Conservation (phyloP, 2,888 invertebrate genomes). For the Patella caerulea region DNA sequence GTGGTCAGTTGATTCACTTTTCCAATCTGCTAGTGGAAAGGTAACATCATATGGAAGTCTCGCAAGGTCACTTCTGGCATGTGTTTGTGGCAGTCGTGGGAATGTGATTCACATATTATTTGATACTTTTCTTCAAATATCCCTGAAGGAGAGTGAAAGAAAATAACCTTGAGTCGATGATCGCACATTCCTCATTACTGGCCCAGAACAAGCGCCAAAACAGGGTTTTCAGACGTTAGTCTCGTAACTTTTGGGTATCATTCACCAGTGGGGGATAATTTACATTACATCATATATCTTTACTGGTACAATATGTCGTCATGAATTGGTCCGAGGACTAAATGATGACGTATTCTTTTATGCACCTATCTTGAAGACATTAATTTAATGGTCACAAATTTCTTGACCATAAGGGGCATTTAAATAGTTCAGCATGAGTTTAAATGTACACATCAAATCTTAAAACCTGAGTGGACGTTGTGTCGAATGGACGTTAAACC, state of each 20-base stretch:
- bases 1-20: constrained; percentile 24
- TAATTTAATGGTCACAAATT: too few species aligned
- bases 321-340: too few species aligned
- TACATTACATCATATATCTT: neutral
- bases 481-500: too few species aligned
- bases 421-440: too few species aligned
- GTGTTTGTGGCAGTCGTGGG: constrained; percentile 15
- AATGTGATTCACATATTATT: constrained; percentile 25
- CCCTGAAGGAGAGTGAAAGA: constrained; percentile 21
- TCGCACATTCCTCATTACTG: constrained; percentile 16
- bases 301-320: neutral
- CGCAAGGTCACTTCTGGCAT: constrained; percentile 16
- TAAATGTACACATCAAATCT: too few species aligned
- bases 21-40: constrained; percentile 19
- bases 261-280: neutral
- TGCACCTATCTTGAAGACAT: too few species aligned
- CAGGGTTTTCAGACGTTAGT: constrained; percentile 11
- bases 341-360: too few species aligned
- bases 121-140: constrained; percentile 14
- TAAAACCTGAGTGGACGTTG: too few species aligned
- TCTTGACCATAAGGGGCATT: too few species aligned
- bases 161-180: constrained; percentile 16
- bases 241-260: neutral
- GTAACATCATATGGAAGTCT: constrained; percentile 18
- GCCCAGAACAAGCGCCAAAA: constrained; percentile 20